Base-by-base conservation (phyloP, 1,140 invertebrate species). In the Scaptomyza montana region DNA sequence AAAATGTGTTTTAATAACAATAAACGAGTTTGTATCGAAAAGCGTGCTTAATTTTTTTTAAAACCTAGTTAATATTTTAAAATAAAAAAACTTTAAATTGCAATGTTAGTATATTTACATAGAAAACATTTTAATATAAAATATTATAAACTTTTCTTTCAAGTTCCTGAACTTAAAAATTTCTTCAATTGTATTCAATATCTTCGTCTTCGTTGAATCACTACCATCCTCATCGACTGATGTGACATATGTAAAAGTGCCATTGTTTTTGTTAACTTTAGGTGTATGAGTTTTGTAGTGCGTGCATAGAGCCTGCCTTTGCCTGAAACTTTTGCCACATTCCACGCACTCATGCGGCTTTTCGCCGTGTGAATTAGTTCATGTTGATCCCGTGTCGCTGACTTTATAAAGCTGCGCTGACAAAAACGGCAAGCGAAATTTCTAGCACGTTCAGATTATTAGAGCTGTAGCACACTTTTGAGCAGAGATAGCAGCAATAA, bases 321-420 rank as follows among this genome's bases (percentile, higher is more conserved):
- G 82, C 10, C 71, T 53, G 43, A 87, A 87, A 2, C 64, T 53
- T 6, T 56, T 70, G 25, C 77, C 74, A 49, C 82, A 82, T 16
- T 30, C 66, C 2, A 28, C n/a, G n/a, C 82, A 87, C 19, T 55
- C 57, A 12, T 87, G 73, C 6, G 82, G 82, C 28, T 84, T 91
- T 64, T 93, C 93, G 2, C 94, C 41, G 80, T 87, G 36, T 87
- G 84, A 9, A 69, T 84, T 36, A 87, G 75, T 59, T 80, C 77
- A 41, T 87, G 84, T 46, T 87, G 76, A 16, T 80, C 78, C 6
- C 74, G 70, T 3, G 78, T 84, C n/a, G 75, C 84, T 0, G 67
- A 62, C 50, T 87, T 79, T 5, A 67, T 72, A 53, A 87, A 87
- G 4, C 63, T 67, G 3, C 63, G 61, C 1, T 78, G 74, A 25